Percentiles rank a stretch among this genome's conserved stretches.
phyloP scores from a whole-genome alignment of 1,140 invertebrate species.

The Cydia amplana region DNA sequence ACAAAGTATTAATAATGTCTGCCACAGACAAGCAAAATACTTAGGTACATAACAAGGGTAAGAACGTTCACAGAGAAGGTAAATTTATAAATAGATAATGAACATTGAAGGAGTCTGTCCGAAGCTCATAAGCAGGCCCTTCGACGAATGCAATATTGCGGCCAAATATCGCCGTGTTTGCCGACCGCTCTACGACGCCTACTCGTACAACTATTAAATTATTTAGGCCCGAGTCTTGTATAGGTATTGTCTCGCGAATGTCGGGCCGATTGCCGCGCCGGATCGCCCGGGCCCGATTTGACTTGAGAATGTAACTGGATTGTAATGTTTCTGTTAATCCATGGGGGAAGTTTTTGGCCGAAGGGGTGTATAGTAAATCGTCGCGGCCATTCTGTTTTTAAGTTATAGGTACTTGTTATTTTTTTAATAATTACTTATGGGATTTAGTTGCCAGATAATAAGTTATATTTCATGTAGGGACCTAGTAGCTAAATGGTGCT shows the following conservation, averaged over 20 bases:
- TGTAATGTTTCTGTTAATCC: too few species aligned
- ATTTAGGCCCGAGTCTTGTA: conserved; percentile 66
- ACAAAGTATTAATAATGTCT: conserved; percentile 25
- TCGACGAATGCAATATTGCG: conserved; percentile 24
- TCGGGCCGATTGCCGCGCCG: conserved; percentile 42
- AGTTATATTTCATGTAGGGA: too few species aligned
- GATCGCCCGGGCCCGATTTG: conserved; percentile 34
- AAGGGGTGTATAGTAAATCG: too few species aligned
- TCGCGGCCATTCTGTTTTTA: too few species aligned
- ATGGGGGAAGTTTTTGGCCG: too few species aligned
- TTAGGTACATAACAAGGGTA: conserved; percentile 21
- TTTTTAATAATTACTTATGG: too few species aligned
- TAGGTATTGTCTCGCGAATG: conserved; percentile 72
- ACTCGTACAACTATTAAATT: conserved; percentile 67
- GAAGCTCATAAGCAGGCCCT: conserved; percentile 31
- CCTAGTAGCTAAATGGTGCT: too few species aligned
- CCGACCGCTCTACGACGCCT: conserved; percentile 50
- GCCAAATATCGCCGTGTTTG: conserved; percentile 49
- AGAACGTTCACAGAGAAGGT: conserved; percentile 28
- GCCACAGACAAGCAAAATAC: conserved; percentile 11
- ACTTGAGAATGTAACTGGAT: background rate
- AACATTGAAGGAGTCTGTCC: conserved; percentile 28
- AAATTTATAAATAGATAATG: conserved; percentile 30
- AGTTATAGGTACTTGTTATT: too few species aligned
- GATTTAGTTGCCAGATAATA: too few species aligned